These are phyloP conservation scores for Synanthedon tipuliformis DNA, from an alignment of 2,888 invertebrate genomes.

Conservation along the genomic window DNA sequence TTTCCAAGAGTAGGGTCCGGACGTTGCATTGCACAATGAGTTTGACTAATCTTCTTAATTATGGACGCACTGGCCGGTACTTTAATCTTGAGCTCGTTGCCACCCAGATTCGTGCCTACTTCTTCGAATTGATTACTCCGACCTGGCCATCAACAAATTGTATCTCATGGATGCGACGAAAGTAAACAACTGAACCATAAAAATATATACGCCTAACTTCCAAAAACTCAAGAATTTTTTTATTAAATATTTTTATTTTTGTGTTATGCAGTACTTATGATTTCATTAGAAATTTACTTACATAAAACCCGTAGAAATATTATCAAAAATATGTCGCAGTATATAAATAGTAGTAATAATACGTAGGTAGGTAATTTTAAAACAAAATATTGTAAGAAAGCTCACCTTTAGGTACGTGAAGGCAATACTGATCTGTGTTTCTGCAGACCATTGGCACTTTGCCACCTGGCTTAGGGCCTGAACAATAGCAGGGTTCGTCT, in stretches of 20 bases:
- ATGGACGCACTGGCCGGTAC: slow-evolving; percentile 48
- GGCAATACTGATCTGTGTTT: slow-evolving; percentile 55
- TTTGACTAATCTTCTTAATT: slow-evolving; percentile 61
- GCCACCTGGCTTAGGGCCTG: slow-evolving; percentile 35
- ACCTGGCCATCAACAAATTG: slow-evolving; percentile 60
- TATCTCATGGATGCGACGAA: slow-evolving; percentile 20
- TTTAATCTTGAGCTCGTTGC: slow-evolving; percentile 61
- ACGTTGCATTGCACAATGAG: slow-evolving; percentile 48
- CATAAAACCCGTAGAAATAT: background rate
- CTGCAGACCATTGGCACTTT: slow-evolving; percentile 44
- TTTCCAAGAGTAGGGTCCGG: slow-evolving; percentile 31
- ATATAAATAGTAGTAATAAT: too few species aligned
- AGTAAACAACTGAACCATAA: background rate
- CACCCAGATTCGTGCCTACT: slow-evolving; percentile 51
- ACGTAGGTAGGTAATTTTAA: too few species aligned
- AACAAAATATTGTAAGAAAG: background rate
- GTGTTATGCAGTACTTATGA: background rate
- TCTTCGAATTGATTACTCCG: slow-evolving; percentile 58
- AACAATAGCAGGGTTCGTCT: slow-evolving; percentile 52
- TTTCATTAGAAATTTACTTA: too few species aligned
- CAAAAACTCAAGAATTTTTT: background rate
- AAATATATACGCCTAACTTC: background rate
- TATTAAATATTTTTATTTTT: background rate
- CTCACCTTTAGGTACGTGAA: slow-evolving; percentile 61
- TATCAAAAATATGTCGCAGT: background rate